phyloP scores from a whole-genome alignment of 2,113 vertebrate species.

The Saimiri boliviensis region DNA sequence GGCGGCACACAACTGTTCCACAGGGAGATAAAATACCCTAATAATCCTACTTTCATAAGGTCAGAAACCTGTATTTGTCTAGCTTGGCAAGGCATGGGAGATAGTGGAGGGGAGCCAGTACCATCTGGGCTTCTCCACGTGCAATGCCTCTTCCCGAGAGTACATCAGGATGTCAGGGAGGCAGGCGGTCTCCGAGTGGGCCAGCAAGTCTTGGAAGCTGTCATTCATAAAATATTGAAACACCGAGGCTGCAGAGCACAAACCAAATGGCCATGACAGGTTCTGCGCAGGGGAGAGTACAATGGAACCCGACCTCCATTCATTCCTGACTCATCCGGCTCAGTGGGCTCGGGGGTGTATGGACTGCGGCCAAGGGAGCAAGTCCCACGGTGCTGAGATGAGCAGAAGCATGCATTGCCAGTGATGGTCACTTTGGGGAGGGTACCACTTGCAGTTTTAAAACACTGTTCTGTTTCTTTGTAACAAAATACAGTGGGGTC shows the following conservation, averaged over 20 bases:
- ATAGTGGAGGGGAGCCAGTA: slow-evolving; percentile 10
- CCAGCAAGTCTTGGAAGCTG: slow-evolving; percentile 51
- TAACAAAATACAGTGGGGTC: not conserved
- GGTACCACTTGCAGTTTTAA: not conserved
- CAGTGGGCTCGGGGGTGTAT: not conserved
- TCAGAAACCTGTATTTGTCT: not conserved
- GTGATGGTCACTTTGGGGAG: not conserved
- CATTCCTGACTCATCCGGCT: slow-evolving; percentile 32
- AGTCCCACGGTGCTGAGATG: not conserved
- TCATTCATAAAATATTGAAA: slow-evolving; percentile 73
- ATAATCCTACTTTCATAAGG: not conserved
- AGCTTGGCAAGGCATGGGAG: not conserved
- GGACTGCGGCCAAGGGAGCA: not conserved
- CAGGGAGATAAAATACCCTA: not conserved
- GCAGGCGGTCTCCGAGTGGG: not conserved
- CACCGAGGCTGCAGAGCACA: not conserved
- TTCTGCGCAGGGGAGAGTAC: not conserved
- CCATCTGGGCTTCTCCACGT: slow-evolving; percentile 60
- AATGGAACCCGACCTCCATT: not conserved
- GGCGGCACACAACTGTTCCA: not conserved
- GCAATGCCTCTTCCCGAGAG: not conserved
- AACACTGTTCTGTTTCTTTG: not conserved
- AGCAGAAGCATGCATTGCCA: not conserved
- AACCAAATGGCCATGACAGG: not conserved
- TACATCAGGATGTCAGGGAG: not conserved